Base-by-base conservation (phyloP, 2,888 invertebrate genomes). In the Philereme vetulata region DNA sequence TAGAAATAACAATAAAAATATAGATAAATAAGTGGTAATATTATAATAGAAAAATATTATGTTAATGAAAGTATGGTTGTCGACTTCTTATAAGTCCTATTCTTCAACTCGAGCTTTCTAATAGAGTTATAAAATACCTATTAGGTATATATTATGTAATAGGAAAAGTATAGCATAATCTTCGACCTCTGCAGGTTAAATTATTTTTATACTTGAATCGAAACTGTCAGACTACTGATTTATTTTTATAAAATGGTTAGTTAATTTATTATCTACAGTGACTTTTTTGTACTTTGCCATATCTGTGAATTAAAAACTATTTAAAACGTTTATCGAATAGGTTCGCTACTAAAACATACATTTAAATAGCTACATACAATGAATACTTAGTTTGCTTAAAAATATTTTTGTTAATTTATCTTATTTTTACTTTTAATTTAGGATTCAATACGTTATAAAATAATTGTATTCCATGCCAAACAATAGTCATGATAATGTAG, bases 71-170 rank as follows among this genome's bases (percentile, higher is more conserved):
- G 80, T 78, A 89, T 87, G 89, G 89, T 90, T 90, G 89, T 90
- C 77, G 86, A 89, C 85, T 85, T 85, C 84, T 82, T 85, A 86
- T 71, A 83, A 87, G 89, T 87, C 87, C 47, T 80, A 78, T 80
- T 85, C 87, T 83, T 84, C 78, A 84, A 85, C 82, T 88, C 90
- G 91, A 90, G 91, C 90, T 91, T 89, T 90, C 85, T 85, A 80
- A 75, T 87, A 89, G 86, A 51, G 53, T 56, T 76, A 70, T 87
- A 82, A 72, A 60, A 51, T 51, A 64, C 54, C 59, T 62, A 51
- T 56, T 45, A 58, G 54, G 47, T 58, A 62, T 35, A 44, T 58
- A 38, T 55, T 58, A 47, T 62, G 47, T 62, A 51, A 34, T 62
- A 62, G 53, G 38, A 51, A 57, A 56, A 10, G 8, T 36, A 40